These are phyloP conservation scores for Cacatua alba DNA, from an alignment of 2,113 vertebrate genomes.

Conservation along the genomic window DNA sequence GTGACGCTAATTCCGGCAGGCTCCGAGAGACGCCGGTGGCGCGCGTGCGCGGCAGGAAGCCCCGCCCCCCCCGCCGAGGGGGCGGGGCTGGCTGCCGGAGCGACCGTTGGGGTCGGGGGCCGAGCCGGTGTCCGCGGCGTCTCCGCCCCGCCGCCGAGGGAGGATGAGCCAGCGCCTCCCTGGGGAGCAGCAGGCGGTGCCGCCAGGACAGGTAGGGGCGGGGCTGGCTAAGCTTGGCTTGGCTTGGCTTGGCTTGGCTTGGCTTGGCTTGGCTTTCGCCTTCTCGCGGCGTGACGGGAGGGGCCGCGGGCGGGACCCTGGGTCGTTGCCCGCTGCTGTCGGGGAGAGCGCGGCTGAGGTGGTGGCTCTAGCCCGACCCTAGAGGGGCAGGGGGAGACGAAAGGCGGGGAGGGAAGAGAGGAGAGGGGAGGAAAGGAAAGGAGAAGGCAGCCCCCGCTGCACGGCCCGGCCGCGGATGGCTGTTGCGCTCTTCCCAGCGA, in stretches of 20 bases:
- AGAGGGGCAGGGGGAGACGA: fast-evolving
- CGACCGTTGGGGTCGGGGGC: too few relatives aligned
- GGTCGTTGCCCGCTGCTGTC: too few relatives aligned
- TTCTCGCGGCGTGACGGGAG: neutral
- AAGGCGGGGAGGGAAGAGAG: neutral
- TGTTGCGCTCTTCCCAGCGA: neutral
- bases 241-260: too few relatives aligned
- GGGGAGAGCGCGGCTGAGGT: neutral
- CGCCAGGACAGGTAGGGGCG: conserved; percentile 34
- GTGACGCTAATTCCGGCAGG: too few relatives aligned
- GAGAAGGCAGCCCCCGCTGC: neutral
- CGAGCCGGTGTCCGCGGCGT: neutral
- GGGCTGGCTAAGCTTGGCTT: neutral
- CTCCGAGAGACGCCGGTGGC: fast-evolving
- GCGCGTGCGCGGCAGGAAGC: neutral
- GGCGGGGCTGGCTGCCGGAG: too few relatives aligned
- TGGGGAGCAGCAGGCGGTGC: conserved; percentile 37
- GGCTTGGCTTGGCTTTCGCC: neutral
- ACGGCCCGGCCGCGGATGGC: neutral
- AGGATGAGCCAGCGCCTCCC: conserved; percentile 29
- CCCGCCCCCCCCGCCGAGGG: too few relatives aligned
- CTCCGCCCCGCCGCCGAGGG: neutral
- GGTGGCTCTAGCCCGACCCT: too few relatives aligned
- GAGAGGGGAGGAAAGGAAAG: too few relatives aligned
- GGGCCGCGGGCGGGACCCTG: too few relatives aligned